phyloP scores from a whole-genome alignment of 2,113 vertebrate genomes.

The Anguilla japonica region DNA sequence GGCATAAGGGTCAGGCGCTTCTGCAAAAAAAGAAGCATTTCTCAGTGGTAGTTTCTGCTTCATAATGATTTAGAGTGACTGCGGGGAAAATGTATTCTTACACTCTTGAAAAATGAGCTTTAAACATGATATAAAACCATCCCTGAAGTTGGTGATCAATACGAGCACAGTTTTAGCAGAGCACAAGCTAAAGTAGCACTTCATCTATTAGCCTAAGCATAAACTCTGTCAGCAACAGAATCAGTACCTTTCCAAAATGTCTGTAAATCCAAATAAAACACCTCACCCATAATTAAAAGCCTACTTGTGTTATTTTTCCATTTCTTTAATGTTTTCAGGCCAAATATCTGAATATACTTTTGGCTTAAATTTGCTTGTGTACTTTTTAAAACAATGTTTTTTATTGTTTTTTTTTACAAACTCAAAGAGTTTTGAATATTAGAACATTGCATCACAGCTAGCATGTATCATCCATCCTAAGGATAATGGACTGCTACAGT shows the following conservation, averaged over 20 bases:
- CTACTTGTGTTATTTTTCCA: not conserved
- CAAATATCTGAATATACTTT: not conserved
- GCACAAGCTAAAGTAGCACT: not conserved
- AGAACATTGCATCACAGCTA: too few species aligned
- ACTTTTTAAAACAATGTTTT: too few species aligned
- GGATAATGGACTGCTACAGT: too few species aligned
- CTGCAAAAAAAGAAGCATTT: constrained; percentile 6
- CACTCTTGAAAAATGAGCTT: not conserved
- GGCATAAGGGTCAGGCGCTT: not conserved
- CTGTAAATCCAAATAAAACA: not conserved
- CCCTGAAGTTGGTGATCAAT: not conserved
- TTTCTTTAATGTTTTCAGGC: not conserved
- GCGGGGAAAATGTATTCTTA: not conserved
- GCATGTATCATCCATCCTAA: too few species aligned
- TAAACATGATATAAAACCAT: not conserved
- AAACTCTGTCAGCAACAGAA: not conserved
- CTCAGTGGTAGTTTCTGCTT: not conserved
- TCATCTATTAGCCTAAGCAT: not conserved
- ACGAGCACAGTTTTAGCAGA: not conserved
- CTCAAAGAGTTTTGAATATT: too few species aligned
- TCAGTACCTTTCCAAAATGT: not conserved
- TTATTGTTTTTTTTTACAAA: too few species aligned
- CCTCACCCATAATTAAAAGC: not conserved
- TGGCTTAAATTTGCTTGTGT: too few species aligned
- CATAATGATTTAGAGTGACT: not conserved